Conservation (phyloP, 2,888 invertebrate genomes). For the Patella ulyssiponensis region DNA sequence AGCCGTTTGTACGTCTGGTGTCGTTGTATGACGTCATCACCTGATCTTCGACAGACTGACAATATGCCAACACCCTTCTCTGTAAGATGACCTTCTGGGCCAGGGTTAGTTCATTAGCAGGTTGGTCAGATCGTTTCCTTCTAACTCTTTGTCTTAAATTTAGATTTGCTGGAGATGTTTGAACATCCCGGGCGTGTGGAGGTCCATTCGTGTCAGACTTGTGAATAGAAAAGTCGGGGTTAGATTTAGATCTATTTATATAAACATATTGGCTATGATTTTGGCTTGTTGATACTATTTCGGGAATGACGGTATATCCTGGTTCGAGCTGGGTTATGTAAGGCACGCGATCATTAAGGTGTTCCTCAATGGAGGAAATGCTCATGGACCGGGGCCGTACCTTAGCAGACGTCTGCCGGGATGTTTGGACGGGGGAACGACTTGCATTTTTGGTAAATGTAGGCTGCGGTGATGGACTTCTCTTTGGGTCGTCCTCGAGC, state of each 20-base stretch:
- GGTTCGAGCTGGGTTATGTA: conserved; percentile 19
- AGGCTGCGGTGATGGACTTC: conserved; percentile 20
- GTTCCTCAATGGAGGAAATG: conserved; percentile 7
- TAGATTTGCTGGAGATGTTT: not conserved
- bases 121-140: conserved; percentile 17
- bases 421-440: not conserved
- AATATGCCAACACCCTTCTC: conserved; percentile 20
- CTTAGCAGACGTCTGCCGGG: not conserved
- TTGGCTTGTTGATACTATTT: conserved; percentile 16
- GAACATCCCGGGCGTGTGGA: not conserved
- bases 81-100: conserved; percentile 26
- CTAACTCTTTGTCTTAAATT: conserved; percentile 20
- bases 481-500: conserved; percentile 10
- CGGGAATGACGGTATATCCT: conserved; percentile 21
- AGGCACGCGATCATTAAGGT: not conserved
- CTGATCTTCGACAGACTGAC: conserved; percentile 6
- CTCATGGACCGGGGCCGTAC: conserved; percentile 21
- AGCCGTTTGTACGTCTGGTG: conserved; percentile 18
- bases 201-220: conserved; percentile 24
- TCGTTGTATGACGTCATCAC: not conserved
- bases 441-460: conserved; percentile 12
- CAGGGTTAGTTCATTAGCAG: conserved; percentile 24
- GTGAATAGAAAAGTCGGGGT: conserved; percentile 15
- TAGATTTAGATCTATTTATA: conserved; percentile 21
- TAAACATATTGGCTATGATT: conserved; percentile 19